These are phyloP conservation scores for Lagocephalus sceleratus DNA, from an alignment of 2,797 vertebrate genomes.

Conservation along the genomic window DNA sequence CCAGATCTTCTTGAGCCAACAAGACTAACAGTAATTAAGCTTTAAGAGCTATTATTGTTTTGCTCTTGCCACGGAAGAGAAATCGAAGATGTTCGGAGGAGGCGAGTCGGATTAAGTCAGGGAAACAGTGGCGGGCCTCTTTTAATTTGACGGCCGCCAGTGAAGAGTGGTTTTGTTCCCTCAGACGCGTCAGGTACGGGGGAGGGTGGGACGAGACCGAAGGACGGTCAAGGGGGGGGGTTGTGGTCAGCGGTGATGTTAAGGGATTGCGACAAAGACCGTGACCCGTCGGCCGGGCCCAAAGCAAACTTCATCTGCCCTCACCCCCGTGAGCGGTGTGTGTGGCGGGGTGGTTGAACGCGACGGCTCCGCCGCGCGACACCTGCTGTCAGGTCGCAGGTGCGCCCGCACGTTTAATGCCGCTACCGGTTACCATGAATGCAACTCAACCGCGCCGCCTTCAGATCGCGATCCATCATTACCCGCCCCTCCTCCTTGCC, in stretches of 20 bases:
- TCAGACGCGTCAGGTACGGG: not conserved
- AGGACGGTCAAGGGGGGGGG: too few species aligned
- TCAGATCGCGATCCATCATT: conserved; percentile 6
- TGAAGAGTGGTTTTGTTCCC: not conserved
- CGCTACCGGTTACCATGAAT: not conserved
- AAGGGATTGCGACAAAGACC: conserved; percentile 36
- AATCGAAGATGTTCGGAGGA: not conserved
- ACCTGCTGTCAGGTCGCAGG: conserved; percentile 4
- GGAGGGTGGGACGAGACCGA: not conserved
- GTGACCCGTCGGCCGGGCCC: conserved; percentile 25
- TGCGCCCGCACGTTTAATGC: not conserved
- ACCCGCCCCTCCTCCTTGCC: too few species aligned
- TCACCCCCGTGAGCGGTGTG: not conserved
- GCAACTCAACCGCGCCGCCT: not conserved
- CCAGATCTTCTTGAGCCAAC: conserved; percentile 5
- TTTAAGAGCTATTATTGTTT: conserved; percentile 4
- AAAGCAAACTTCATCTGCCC: conserved; percentile 24
- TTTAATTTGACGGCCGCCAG: conserved; percentile 5
- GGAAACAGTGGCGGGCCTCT: conserved; percentile 8
- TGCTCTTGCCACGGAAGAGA: conserved; percentile 7
- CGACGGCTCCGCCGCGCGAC: conserved; percentile 8
- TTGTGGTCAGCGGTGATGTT: conserved; percentile 17
- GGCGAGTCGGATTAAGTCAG: conserved; percentile 2
- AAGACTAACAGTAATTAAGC: conserved; percentile 5
- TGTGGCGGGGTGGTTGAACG: too few species aligned